A percentile compares a stretch with the other conserved stretches of the same genome.
Conservation (phyloP, 2,113 vertebrate genomes). For the Lophura nycthemera region DNA sequence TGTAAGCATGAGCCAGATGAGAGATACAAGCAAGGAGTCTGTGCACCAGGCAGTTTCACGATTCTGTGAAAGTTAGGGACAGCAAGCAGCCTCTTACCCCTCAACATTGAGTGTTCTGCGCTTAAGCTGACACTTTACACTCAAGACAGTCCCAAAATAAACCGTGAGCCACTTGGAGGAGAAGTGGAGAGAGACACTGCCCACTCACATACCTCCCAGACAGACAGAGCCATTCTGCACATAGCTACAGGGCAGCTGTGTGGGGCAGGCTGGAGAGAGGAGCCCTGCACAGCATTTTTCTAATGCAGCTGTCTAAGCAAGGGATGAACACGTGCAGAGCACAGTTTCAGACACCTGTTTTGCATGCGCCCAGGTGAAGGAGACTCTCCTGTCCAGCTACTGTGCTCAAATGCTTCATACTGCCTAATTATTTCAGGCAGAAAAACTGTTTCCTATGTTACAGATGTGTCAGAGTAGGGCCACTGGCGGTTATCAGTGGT, state of each 20-base stretch:
- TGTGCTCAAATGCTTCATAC: background rate
- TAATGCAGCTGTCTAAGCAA: background rate
- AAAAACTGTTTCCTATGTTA: background rate
- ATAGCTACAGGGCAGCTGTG: background rate
- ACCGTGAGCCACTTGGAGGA: background rate
- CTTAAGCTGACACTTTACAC: background rate
- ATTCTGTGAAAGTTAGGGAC: background rate
- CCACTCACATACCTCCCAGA: background rate
- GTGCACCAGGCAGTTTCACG: background rate
- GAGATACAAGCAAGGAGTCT: background rate
- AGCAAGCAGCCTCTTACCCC: background rate
- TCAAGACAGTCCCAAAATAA: constrained; percentile 34
- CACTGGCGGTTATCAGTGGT: background rate
- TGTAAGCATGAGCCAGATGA: background rate
- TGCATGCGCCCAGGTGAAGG: background rate
- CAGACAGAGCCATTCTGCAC: background rate
- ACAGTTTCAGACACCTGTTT: accelerated
- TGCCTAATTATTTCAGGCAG: accelerated
- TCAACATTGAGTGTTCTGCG: background rate
- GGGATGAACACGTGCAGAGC: accelerated
- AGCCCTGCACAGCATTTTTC: background rate
- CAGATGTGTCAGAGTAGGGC: background rate
- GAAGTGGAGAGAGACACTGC: background rate
- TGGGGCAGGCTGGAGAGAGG: accelerated
- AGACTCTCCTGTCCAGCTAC: background rate